phyloP scores from a whole-genome alignment of 2,888 invertebrate species.

The Hoplodrina ambigua region DNA sequence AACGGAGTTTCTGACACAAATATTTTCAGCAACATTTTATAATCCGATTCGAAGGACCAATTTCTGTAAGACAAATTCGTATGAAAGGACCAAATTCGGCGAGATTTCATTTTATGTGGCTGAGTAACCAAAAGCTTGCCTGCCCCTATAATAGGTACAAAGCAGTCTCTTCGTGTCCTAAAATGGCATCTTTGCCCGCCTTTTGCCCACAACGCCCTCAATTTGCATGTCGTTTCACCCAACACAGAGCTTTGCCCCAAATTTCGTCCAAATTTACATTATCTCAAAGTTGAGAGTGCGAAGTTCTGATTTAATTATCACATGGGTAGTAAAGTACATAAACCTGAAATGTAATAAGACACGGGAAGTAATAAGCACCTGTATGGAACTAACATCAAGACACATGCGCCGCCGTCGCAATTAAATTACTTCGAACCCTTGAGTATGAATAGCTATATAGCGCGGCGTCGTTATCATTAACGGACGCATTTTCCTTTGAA shows the following conservation, averaged over 20 bases:
- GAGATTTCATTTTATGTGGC: conserved; percentile 40
- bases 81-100: conserved; percentile 23
- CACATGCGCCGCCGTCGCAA: conserved; percentile 15
- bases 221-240: conserved; percentile 53
- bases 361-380: conserved; percentile 20
- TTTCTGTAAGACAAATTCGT: conserved; percentile 25
- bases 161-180: conserved; percentile 34
- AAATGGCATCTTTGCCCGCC: conserved; percentile 40
- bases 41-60: conserved; percentile 26
- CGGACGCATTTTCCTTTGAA: not conserved
- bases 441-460: conserved; percentile 23
- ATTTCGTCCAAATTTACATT: conserved; percentile 49
- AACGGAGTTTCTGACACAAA: conserved; percentile 19
- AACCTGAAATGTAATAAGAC: conserved; percentile 35
- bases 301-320: conserved; percentile 57
- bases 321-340: conserved; percentile 22
- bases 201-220: conserved; percentile 35
- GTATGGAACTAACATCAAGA: conserved; percentile 27
- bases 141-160: conserved; percentile 24
- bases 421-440: conserved; percentile 30
- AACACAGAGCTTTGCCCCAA: conserved; percentile 18
- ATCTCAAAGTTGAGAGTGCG: conserved; percentile 23
- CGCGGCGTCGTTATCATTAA: not conserved
- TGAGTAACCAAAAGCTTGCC: conserved; percentile 35
- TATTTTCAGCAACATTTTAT: conserved; percentile 22